Percentiles rank a stretch among this genome's conserved stretches.
phyloP scores from a whole-genome alignment of 2,888 invertebrate genomes.

The Folsomia candida region DNA sequence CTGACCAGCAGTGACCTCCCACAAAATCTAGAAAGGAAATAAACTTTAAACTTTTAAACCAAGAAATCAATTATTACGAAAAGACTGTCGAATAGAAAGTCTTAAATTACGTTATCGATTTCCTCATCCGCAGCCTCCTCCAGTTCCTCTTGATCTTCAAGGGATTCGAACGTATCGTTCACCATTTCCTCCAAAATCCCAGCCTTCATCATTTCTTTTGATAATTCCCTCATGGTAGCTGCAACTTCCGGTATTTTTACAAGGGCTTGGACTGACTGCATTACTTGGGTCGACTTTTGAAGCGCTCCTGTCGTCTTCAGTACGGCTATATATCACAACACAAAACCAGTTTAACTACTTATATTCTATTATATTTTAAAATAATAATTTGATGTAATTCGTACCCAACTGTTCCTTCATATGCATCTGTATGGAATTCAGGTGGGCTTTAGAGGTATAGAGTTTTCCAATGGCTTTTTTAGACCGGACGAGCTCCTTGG shows the following conservation, averaged over 20 bases:
- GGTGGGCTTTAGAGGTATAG: constrained; percentile 92
- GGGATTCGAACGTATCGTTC: constrained; percentile 89
- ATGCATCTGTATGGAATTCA: constrained; percentile 92
- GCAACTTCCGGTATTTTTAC: constrained; percentile 89
- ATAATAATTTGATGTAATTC: constrained; percentile 40
- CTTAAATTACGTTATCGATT: constrained; percentile 74
- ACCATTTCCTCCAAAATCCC: constrained; percentile 99
- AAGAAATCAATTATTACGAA: neutral
- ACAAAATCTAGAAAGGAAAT: constrained; percentile 63
- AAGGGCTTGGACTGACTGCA: constrained; percentile 94
- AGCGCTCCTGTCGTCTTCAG: constrained; percentile 88
- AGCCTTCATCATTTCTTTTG: constrained; percentile 98
- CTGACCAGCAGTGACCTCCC: constrained; percentile 87
- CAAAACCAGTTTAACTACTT: constrained; percentile 1
- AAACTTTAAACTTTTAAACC: neutral
- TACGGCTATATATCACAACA: constrained; percentile 65
- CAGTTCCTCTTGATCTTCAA: constrained; percentile 89
- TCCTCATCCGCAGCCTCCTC: constrained; percentile 94
- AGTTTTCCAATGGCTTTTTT: constrained; percentile 86
- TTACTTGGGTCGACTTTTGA: constrained; percentile 94
- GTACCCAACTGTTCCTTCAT: constrained; percentile 96
- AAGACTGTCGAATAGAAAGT: neutral
- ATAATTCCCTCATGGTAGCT: constrained; percentile 93
- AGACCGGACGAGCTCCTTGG: constrained; percentile 86
- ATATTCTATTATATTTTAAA: neutral